Evolutionary conservation across 2,888 invertebrate species (phyloP), one percentile per base, ranked within the genome.

Genomic region (Xanthostigma xanthostigma): DNA sequence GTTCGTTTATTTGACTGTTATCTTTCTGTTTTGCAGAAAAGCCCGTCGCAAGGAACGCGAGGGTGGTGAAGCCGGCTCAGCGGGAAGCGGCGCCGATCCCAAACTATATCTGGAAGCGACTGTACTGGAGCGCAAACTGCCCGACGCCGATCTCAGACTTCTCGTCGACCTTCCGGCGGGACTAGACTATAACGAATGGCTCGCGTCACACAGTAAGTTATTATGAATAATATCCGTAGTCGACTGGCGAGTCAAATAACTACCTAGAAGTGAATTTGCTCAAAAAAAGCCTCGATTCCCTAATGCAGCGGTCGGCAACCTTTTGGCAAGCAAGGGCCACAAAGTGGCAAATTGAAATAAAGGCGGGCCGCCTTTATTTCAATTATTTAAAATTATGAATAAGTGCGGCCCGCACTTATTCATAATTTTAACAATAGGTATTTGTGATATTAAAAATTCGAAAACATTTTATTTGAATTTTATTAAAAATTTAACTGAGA

Each of bases 131-230:
- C 80, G 90, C 70, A 89, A 91, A 74, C 78, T 94, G 68, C 88
- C 91, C 60, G 92, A 95, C 72, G 81, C 90, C 66, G 93, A 95
- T 77, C 80, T 97, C 75, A 83, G 86, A 67, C 82, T 90, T 72
- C 78, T 97, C 67, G 93, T 96, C 57, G 88, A 90, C 70, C 78
- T 96, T 69, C 97, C 97, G 60, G 82, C 84, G 58, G 94, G 94
- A 56, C 80, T 98, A 68, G 96, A 96, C 72, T 89, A 90, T 74
- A 94, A 96, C 72, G 98, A 98, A 78, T 98, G 98, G 97, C 83
- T 98, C 63, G 97, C 97, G 58, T 95, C 94, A 56, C 96, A 98
- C 71, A 94, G 93, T 94, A 70, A 79, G 27, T 6, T 6, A n/a
- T n/a, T n/a, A 6, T 27, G 27, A 27, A 27, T 27, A 27, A 27